Percentiles rank a stretch among this genome's conserved stretches.
These are phyloP conservation scores for Enchytraeus crypticus DNA, from an alignment of 2,888 invertebrate genomes.

Conservation along the genomic window DNA sequence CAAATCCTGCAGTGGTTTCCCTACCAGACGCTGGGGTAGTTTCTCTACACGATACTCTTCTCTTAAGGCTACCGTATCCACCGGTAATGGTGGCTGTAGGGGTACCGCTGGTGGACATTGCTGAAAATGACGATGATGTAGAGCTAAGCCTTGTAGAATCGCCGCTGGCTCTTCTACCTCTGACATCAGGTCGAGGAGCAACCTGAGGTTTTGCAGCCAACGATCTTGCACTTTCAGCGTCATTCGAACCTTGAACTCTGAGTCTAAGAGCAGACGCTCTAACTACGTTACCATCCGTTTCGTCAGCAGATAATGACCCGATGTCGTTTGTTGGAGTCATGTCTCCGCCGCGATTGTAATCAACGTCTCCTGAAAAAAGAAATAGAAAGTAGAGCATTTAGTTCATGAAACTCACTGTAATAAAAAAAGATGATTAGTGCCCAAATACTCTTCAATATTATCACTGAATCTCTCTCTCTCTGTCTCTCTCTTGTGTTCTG, in stretches of 20 bases:
- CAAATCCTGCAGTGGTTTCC: neutral
- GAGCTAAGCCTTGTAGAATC: neutral
- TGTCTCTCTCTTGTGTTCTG: no score
- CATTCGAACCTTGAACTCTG: no score
- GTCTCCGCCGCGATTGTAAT: neutral
- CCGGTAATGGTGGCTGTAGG: no score
- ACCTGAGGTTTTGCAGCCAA: no score
- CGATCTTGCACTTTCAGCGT: no score
- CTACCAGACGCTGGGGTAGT: neutral
- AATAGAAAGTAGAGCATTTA: no score
- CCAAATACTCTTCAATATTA: no score
- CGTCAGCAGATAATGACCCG: constrained; percentile 3
- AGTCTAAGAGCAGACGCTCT: neutral
- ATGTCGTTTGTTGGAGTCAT: constrained; percentile 11
- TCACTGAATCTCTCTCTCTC: no score
- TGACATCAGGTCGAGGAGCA: neutral
- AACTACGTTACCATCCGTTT: neutral
- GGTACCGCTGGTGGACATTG: neutral
- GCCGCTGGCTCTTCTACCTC: neutral
- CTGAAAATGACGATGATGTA: no score
- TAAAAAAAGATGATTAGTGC: no score
- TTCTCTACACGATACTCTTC: neutral
- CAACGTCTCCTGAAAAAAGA: no score
- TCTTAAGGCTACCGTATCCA: neutral
- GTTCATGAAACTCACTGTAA: no score